A percentile compares a stretch with the other conserved stretches of the same genome.
phyloP scores from a whole-genome alignment of 1,140 invertebrate species.

The Diuraphis noxia region DNA sequence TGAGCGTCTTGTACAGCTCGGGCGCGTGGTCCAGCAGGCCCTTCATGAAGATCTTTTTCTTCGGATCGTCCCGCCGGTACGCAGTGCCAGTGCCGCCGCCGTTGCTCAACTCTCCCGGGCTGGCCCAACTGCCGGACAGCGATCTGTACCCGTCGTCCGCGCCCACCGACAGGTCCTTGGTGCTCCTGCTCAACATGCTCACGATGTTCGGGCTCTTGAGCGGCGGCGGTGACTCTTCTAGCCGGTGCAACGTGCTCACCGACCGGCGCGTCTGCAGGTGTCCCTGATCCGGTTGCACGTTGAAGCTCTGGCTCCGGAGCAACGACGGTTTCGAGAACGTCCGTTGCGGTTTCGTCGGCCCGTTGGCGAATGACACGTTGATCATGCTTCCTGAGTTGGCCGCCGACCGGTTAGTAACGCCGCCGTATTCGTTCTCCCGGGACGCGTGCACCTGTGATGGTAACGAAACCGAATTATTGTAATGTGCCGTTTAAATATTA shows the following conservation, averaged over 20 bases:
- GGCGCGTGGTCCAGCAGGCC: constrained; percentile 74
- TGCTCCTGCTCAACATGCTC: constrained; percentile 75
- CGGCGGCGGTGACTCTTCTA: constrained; percentile 71
- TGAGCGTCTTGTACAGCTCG: constrained; percentile 73
- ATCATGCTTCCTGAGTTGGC: constrained; percentile 69
- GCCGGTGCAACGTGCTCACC: constrained; percentile 65
- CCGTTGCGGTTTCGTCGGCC: constrained; percentile 73
- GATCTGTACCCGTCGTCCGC: constrained; percentile 59
- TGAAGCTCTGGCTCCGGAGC: constrained; percentile 82
- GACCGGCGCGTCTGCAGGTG: constrained; percentile 56
- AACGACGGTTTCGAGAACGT: constrained; percentile 72
- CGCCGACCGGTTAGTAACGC: neutral
- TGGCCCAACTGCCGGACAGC: constrained; percentile 34
- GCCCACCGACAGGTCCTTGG: constrained; percentile 67
- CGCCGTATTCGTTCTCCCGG: constrained; percentile 52
- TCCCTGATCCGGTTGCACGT: constrained; percentile 67
- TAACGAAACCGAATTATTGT: too few relatives aligned
- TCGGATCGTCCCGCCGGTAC: constrained; percentile 30
- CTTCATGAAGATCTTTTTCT: constrained; percentile 68
- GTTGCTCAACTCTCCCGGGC: constrained; percentile 32
- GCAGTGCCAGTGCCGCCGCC: neutral
- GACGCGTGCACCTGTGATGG: constrained; percentile 56
- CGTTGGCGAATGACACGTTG: constrained; percentile 75
- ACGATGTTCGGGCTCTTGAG: constrained; percentile 82
- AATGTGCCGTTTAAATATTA: too few relatives aligned